Evolutionary conservation across 2,888 invertebrate species (phyloP), one percentile per base, ranked within the genome.

Genomic region (Autographa pulchrina): DNA sequence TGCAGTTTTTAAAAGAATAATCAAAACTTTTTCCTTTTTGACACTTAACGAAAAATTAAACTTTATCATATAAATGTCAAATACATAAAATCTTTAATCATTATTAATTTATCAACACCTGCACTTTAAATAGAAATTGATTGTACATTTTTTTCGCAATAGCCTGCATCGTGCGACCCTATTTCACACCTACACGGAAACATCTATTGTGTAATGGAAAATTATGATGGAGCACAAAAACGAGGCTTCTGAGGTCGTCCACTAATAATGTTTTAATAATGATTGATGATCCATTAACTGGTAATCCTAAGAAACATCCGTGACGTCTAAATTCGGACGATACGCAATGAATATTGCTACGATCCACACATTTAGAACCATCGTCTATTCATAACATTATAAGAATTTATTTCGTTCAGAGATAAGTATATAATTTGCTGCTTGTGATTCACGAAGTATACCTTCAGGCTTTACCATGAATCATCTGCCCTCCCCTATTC

Each of bases 251-350:
- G 84, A 84, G 84, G 85, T 79, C 84, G 76, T 60, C 79, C 41
- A 67, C 78, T 86, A 85, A 85, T 86, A 84, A 78, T 81, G 74
- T 78, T 81, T 78, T 86, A 85, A 86, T 85, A 80, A 74, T 86
- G 86, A 86, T 86, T 83, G 77, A 86, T 86, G 82, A 74, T 62
- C 67, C 71, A 56, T 70, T 52, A 68, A 63, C 75, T 65, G 58
- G 70, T 68, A 73, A 72, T 79, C 77, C 77, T 81, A 74, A 72
- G 68, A 72, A 71, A 75, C 78, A 69, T 67, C 65, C 70, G 70
- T 84, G 77, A 81, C 80, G 80, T 63, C 75, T 73, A 60, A 67
- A 63, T 69, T 74, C 65, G 41, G 77, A 77, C 67, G 65, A 77
- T 77, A 77, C 78, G 77, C 67, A 72, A 77, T 62, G 60, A 66